These are phyloP conservation scores for Alligator mississippiensis DNA, from an alignment of 2,113 vertebrate species.

Conservation along the genomic window DNA sequence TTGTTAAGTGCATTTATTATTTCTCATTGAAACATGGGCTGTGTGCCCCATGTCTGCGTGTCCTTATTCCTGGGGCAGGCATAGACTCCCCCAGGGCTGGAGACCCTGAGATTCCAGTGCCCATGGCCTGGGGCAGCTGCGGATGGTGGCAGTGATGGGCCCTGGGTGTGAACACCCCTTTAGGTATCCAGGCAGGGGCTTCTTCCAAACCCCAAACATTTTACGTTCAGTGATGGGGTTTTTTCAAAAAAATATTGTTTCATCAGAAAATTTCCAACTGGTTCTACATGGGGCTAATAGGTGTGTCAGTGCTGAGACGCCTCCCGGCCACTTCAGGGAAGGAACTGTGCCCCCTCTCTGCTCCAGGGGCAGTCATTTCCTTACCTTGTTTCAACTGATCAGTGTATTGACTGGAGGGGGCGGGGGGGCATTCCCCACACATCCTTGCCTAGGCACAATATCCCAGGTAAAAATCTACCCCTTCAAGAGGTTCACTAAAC, in stretches of 20 bases:
- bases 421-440: too few species aligned
- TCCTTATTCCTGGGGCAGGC: background rate
- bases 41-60: accelerated
- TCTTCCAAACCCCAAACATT: too few species aligned
- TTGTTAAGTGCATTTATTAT: background rate
- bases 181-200: too few species aligned
- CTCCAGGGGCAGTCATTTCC: background rate
- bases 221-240: too few species aligned
- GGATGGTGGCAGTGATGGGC: too few species aligned
- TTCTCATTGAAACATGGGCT: background rate
- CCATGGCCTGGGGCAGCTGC: too few species aligned
- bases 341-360: conserved; percentile 5
- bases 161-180: too few species aligned
- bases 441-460: background rate
- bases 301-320: background rate
- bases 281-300: background rate
- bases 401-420: background rate
- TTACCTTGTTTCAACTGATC: background rate
- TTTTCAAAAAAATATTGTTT: background rate
- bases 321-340: background rate
- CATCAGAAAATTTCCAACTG: background rate
- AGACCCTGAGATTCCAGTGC: background rate
- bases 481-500: background rate
- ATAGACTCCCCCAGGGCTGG: background rate
- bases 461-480: background rate